These are phyloP conservation scores for Melanotaenia maccullochi DNA, from an alignment of 2,797 vertebrate genomes.

Conservation along the genomic window DNA sequence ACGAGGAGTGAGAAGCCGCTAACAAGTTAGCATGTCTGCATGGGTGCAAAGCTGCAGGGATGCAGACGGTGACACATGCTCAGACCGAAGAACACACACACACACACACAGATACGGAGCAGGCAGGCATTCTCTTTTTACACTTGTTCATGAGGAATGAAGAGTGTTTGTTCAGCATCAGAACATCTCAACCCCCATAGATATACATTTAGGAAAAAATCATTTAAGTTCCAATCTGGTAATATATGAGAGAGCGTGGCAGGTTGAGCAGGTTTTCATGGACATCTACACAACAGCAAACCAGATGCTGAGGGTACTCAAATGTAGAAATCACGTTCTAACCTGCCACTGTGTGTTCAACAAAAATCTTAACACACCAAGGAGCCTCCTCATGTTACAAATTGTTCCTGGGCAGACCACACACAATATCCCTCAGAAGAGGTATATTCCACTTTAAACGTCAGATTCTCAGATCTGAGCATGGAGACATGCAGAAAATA, in stretches of 20 bases:
- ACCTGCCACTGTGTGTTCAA: slow-evolving; percentile 23
- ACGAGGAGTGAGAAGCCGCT: slow-evolving; percentile 80
- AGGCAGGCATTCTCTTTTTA: slow-evolving; percentile 39
- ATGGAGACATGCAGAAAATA: no score
- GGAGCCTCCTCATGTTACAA: slow-evolving; percentile 23
- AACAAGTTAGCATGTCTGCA: slow-evolving; percentile 83
- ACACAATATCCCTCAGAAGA: not conserved
- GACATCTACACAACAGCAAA: not conserved
- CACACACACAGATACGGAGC: not conserved
- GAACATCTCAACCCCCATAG: not conserved
- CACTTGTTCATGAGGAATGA: slow-evolving; percentile 50
- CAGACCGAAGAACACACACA: slow-evolving; percentile 29
- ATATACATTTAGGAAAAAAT: not conserved
- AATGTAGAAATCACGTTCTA: slow-evolving; percentile 27
- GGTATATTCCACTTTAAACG: not conserved
- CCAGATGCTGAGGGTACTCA: slow-evolving; percentile 9
- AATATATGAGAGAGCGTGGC: not conserved
- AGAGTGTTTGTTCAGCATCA: slow-evolving; percentile 14
- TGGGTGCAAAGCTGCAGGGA: slow-evolving; percentile 73
- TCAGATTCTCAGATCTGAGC: not conserved
- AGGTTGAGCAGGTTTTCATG: not conserved
- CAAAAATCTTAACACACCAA: not conserved
- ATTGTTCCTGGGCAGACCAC: slow-evolving; percentile 14
- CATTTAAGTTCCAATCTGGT: not conserved
- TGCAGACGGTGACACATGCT: slow-evolving; percentile 12